These are phyloP conservation scores for Macaria liturata DNA, from an alignment of 2,888 invertebrate species.

Conservation along the genomic window DNA sequence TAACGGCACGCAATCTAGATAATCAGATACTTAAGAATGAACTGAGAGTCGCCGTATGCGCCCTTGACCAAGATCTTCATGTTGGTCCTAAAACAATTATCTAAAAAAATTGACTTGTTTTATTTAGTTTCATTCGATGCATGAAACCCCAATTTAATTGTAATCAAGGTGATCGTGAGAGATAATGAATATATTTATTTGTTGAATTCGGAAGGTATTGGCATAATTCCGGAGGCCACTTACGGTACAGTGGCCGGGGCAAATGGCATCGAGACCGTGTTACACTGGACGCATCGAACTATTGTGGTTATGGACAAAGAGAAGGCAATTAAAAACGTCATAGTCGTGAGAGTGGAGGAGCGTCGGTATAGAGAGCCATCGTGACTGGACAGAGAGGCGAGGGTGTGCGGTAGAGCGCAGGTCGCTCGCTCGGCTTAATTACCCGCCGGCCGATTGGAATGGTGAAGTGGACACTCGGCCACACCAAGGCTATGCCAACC, in stretches of 20 bases:
- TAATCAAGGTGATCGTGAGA: too few relatives aligned
- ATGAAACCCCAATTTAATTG: too few relatives aligned
- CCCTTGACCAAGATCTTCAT: constrained; percentile 70
- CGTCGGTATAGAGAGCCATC: constrained; percentile 27
- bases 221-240: too few relatives aligned
- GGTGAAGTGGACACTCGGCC: constrained; percentile 78
- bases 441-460: constrained; percentile 72
- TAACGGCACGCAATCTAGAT: constrained; percentile 58
- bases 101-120: constrained; percentile 13
- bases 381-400: constrained; percentile 36
- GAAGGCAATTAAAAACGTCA: background rate
- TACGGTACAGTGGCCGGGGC: too few relatives aligned
- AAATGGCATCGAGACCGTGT: too few relatives aligned
- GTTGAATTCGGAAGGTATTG: too few relatives aligned
- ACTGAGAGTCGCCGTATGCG: constrained; percentile 52
- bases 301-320: background rate
- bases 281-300: background rate
- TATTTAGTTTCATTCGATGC: too few relatives aligned
- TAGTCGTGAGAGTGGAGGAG: background rate
- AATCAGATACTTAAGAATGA: constrained; percentile 51
- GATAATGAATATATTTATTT: too few relatives aligned
- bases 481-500: constrained; percentile 77
- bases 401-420: constrained; percentile 42
- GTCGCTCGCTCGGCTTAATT: constrained; percentile 62
- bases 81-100: constrained; percentile 51